Evolutionary conservation across 2,888 invertebrate species (phyloP).

Genomic region (Laothoe populi): DNA sequence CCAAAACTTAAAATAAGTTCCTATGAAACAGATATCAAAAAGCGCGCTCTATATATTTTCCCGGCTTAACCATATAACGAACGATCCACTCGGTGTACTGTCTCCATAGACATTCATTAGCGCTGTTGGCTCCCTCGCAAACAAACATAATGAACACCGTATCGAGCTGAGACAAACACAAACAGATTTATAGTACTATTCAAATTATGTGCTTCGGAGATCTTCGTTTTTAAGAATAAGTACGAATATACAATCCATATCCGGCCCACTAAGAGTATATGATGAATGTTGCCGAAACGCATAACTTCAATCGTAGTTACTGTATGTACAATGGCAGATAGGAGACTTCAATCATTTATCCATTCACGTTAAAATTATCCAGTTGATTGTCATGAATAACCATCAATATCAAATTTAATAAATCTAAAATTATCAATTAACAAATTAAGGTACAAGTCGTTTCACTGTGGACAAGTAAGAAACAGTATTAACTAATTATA

Average conservation of each 20-base stretch:
- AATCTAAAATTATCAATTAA: conserved; percentile 76
- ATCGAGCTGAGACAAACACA: conserved; percentile 68
- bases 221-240: no score
- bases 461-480: conserved; percentile 74
- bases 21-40: conserved; percentile 66
- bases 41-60: conserved; percentile 52
- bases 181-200: conserved; percentile 64
- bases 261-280: no score
- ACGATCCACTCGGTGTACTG: conserved; percentile 43
- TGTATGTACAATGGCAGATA: conserved; percentile 60
- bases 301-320: no score
- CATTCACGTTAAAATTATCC: conserved; percentile 48
- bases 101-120: conserved; percentile 67
- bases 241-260: no score
- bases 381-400: conserved; percentile 78
- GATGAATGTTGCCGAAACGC: no score
- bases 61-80: conserved; percentile 30
- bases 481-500: conserved; percentile 77
- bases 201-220: no score
- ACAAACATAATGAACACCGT: conserved; percentile 75
- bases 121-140: conserved; percentile 74
- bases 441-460: conserved; percentile 82
- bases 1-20: conserved; percentile 84
- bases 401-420: conserved; percentile 75
- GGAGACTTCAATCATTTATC: conserved; percentile 45